Evolutionary conservation across 2,797 vertebrate species (phyloP).

Genomic region (Scolopax bukidnonensis): DNA sequence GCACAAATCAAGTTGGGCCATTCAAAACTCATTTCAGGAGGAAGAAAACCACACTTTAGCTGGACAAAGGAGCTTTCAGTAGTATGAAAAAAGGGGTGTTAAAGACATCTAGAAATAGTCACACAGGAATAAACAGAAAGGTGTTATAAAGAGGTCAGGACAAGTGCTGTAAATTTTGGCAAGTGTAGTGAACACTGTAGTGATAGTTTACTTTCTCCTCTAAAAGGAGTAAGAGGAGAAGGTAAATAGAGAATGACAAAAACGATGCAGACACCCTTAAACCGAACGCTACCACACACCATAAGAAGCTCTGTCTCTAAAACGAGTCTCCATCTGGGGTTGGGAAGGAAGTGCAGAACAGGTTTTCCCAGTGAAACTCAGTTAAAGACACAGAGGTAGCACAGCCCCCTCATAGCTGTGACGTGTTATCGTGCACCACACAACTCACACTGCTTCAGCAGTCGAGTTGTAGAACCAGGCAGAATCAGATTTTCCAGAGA

Average conservation of each 20-base stretch:
- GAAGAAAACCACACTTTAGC: background rate
- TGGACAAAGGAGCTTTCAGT: conserved; percentile 40
- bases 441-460: background rate
- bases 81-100: background rate
- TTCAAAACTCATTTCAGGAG: background rate
- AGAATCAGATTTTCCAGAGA: background rate
- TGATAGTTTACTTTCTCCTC: background rate
- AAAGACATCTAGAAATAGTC: conserved; percentile 42
- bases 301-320: background rate
- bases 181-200: background rate
- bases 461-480: background rate
- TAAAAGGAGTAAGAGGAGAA: background rate
- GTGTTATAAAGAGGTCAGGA: background rate
- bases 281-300: background rate
- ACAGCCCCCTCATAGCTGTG: conserved; percentile 26
- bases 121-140: conserved; percentile 18
- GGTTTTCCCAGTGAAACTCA: conserved; percentile 46
- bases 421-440: background rate
- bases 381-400: background rate
- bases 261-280: background rate
- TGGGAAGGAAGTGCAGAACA: background rate
- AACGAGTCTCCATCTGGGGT: background rate
- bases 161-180: background rate
- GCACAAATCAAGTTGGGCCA: conserved; percentile 25
- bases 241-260: background rate